Conservation (phyloP, 1,140 invertebrate species). For the Atta texana region DNA sequence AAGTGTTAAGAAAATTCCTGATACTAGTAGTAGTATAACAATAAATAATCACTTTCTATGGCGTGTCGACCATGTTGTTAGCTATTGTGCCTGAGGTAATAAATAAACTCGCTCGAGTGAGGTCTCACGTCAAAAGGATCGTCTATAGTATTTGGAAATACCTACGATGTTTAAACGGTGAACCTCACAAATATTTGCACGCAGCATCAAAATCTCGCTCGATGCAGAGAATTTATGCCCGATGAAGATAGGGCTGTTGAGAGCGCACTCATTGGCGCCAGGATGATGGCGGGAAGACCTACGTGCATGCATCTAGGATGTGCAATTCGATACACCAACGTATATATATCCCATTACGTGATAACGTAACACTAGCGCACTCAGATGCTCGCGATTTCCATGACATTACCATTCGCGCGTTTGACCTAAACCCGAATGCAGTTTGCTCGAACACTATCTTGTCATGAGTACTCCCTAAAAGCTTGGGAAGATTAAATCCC, state of each 20-base stretch:
- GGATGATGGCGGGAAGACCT: conserved; percentile 30
- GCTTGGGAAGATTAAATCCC: conserved; percentile 40
- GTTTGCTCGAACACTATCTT: conserved; percentile 5
- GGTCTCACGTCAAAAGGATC: not conserved
- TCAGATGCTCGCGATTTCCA: conserved; percentile 38
- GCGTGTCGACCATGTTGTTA: not conserved
- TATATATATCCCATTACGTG: conserved; percentile 47
- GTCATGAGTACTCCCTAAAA: conserved; percentile 20
- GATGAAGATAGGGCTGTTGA: conserved; percentile 41
- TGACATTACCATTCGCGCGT: conserved; percentile 61
- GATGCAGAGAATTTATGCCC: conserved; percentile 25
- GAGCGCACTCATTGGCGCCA: conserved; percentile 36
- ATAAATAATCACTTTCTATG: not conserved
- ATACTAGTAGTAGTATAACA: not conserved
- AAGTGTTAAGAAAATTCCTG: not conserved
- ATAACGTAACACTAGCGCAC: not conserved
- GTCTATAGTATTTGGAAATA: not conserved
- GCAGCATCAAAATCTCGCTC: conserved; percentile 21
- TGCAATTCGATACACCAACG: not conserved
- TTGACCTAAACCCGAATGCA: conserved; percentile 37
- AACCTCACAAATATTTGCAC: conserved; percentile 10
- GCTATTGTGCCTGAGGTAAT: not conserved
- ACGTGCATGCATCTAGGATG: conserved; percentile 56
- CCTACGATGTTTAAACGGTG: conserved; percentile 3
- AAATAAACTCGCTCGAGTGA: conserved; percentile 14